A percentile compares a stretch with the other conserved stretches of the same genome.
Conservation (phyloP, 2,797 vertebrate species). For the Clarias laeviceps region DNA sequence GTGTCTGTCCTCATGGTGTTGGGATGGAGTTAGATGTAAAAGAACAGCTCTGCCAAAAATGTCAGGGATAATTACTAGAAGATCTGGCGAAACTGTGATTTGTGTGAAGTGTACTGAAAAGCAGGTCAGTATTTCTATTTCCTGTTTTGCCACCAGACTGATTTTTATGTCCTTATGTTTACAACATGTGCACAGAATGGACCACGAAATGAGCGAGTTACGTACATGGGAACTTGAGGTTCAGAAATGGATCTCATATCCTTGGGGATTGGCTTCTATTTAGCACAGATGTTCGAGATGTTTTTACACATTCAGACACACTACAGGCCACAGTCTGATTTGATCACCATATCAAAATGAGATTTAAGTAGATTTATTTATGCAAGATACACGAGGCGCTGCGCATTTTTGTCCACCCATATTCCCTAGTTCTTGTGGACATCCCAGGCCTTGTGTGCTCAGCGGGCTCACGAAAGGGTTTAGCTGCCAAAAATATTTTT, state of each 20-base stretch:
- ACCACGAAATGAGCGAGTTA: constrained; percentile 28
- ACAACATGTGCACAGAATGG: constrained; percentile 16
- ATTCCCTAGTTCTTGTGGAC: constrained; percentile 14
- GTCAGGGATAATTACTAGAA: constrained; percentile 49
- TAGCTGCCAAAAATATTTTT: constrained; percentile 6
- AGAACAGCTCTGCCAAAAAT: constrained; percentile 42
- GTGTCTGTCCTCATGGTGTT: constrained; percentile 5
- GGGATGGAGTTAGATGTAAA: constrained; percentile 25
- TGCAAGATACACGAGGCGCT: constrained; percentile 30
- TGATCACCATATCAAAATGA: constrained; percentile 44
- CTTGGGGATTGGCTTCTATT: constrained; percentile 38
- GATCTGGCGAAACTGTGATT: constrained; percentile 27
- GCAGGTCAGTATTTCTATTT: constrained; percentile 15
- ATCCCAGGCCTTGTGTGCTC: not conserved
- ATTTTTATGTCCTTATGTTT: constrained; percentile 28
- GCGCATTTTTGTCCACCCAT: constrained; percentile 45
- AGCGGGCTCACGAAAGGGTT: not conserved
- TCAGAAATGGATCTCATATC: constrained; percentile 30
- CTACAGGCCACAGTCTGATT: constrained; percentile 36
- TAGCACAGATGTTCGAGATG: constrained; percentile 50
- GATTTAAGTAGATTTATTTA: constrained; percentile 48
- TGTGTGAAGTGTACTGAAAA: constrained; percentile 13
- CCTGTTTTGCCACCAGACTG: constrained; percentile 10
- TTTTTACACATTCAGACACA: constrained; percentile 46
- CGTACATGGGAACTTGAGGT: constrained; percentile 10